Evolutionary conservation across 1,140 invertebrate genomes (phyloP), one percentile per base, ranked within the genome.

Genomic region (Phymorhynchus buccinoides): DNA sequence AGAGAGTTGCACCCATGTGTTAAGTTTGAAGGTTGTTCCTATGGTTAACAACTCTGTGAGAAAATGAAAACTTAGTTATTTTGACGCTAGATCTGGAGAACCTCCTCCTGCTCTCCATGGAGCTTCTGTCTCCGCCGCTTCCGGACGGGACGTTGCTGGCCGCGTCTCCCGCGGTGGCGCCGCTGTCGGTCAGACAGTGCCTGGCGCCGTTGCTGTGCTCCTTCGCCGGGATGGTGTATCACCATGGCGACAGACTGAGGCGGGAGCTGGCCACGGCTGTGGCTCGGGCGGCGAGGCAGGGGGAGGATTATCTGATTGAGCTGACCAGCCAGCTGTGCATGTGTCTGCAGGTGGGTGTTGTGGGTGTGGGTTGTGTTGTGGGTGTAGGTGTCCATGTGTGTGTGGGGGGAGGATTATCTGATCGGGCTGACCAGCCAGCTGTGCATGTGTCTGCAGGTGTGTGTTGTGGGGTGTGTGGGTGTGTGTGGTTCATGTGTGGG

Each of bases 21-120:
- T 77, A 77, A 77, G 37, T 18, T n/a, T n/a, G n/a, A n/a, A n/a
- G n/a, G n/a, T n/a, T n/a, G n/a, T n/a, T n/a, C n/a, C n/a, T n/a
- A n/a, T n/a, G n/a, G n/a, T n/a, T n/a, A n/a, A n/a, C n/a, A n/a
- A n/a, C n/a, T n/a, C n/a, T n/a, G 16, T 66, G 16, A 66, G 16
- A 18, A 18, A 16, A 93, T 85, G 92, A 93, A n/a, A n/a, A n/a
- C n/a, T n/a, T n/a, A n/a, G n/a, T n/a, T n/a, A n/a, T n/a, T n/a
- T n/a, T n/a, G n/a, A n/a, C n/a, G 80, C 87, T 93, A 32, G 93
- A 94, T 87, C 89, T 93, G 41, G 93, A 93, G 86, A 94, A 93
- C 86, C 90, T 94, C 4, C 92, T 93, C 86, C 88, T 93, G 14
- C 84, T 93, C 71, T 93, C 92, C 12, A 92, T 92, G 87, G 90